A percentile compares a stretch with the other conserved stretches of the same genome.
These are phyloP conservation scores for Callyntrura guangdongensis DNA, from an alignment of 2,888 invertebrate genomes.

Conservation along the genomic window DNA sequence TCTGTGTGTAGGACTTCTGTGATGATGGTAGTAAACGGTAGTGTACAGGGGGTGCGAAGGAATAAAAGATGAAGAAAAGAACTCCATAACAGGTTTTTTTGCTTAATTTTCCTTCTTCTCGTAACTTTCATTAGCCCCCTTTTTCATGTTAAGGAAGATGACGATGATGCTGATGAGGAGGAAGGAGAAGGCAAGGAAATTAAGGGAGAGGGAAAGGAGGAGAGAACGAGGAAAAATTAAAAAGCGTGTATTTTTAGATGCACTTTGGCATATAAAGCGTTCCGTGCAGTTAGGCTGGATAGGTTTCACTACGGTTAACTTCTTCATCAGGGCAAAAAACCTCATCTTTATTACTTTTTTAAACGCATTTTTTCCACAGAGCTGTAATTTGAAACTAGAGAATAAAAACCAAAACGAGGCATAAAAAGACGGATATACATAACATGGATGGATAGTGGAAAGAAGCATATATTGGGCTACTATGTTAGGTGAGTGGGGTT, in stretches of 20 bases:
- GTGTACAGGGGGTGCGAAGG: not conserved
- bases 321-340: slow-evolving; percentile 57
- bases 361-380: slow-evolving; percentile 54
- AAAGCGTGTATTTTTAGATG: slow-evolving; percentile 51
- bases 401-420: slow-evolving; percentile 21
- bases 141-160: slow-evolving; percentile 1
- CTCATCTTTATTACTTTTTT: slow-evolving; percentile 69
- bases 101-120: slow-evolving; percentile 51
- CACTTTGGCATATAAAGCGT: slow-evolving; percentile 34
- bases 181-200: slow-evolving; percentile 55
- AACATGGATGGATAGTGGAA: no score
- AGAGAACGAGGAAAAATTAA: slow-evolving; percentile 26
- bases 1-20: not conserved
- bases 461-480: no score
- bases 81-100: slow-evolving; percentile 51
- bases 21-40: not conserved
- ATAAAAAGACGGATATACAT: not conserved
- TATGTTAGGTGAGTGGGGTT: no score
- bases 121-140: slow-evolving; percentile 73
- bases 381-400: slow-evolving; percentile 59
- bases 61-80: slow-evolving; percentile 10
- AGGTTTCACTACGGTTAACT: not conserved
- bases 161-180: not conserved
- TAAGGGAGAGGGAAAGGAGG: slow-evolving; percentile 47
- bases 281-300: slow-evolving; percentile 1